phyloP scores from a whole-genome alignment of 2,888 invertebrate genomes.

The Troides aeacus region DNA sequence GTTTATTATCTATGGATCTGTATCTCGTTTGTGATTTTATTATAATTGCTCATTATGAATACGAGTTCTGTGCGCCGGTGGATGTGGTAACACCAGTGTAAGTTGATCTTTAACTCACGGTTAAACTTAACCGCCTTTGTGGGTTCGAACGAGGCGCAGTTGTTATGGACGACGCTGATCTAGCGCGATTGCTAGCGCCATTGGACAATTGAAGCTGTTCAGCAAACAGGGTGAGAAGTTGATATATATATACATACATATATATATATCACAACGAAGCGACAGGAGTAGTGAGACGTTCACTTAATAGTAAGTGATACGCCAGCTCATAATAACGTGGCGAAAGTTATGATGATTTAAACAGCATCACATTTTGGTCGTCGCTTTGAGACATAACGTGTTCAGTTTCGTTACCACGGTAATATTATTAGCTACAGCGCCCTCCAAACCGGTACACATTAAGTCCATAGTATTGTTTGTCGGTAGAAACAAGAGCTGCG shows the following conservation, averaged over 20 bases:
- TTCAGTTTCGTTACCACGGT: too few relatives aligned
- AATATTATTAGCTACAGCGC: too few relatives aligned
- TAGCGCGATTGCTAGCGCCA: slow-evolving; percentile 44
- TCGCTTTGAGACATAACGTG: too few relatives aligned
- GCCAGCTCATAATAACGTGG: too few relatives aligned
- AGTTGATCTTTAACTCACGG: slow-evolving; percentile 12
- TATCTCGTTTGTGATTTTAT: slow-evolving; percentile 16
- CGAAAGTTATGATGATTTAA: too few relatives aligned
- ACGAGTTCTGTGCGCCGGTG: slow-evolving; percentile 10
- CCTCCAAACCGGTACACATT: too few relatives aligned
- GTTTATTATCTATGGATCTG: slow-evolving; percentile 23
- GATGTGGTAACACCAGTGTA: slow-evolving; percentile 5
- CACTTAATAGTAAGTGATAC: not conserved
- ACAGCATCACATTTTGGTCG: too few relatives aligned
- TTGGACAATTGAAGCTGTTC: slow-evolving; percentile 39
- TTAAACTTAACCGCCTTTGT: not conserved
- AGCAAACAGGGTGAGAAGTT: slow-evolving; percentile 40
- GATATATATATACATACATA: too few relatives aligned
- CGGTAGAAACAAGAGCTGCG: too few relatives aligned
- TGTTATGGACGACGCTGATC: slow-evolving; percentile 36
- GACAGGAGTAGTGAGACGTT: not conserved
- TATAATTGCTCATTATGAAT: slow-evolving; percentile 26
- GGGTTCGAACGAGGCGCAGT: slow-evolving; percentile 30
- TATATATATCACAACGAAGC: slow-evolving; percentile 42
- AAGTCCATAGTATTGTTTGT: too few relatives aligned